Evolutionary conservation across 2,797 vertebrate genomes (phyloP).

Genomic region (Danio choprae): DNA sequence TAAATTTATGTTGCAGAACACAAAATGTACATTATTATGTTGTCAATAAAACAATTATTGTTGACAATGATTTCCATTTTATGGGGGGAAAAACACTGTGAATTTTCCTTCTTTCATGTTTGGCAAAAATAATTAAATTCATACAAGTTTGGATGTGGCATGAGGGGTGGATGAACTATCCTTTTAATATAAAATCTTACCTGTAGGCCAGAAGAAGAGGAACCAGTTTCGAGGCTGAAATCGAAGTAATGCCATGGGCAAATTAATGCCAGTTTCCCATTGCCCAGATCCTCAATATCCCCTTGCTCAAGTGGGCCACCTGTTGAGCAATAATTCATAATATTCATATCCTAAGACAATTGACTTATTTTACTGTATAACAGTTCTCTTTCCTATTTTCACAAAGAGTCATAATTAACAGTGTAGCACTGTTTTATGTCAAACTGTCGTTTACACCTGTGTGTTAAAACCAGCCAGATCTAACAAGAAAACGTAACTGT

Average conservation of each 20-base stretch:
- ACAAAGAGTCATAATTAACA: background rate
- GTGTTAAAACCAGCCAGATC: background rate
- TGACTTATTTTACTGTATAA: background rate
- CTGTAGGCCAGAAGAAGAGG: slow-evolving; percentile 72
- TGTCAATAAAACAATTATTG: too few relatives aligned
- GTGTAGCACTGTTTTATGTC: background rate
- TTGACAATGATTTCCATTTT: too few relatives aligned
- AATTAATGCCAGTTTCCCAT: slow-evolving; percentile 69
- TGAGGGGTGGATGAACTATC: background rate
- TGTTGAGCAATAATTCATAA: slow-evolving; percentile 33
- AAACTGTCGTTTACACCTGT: background rate
- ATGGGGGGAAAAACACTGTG: too few relatives aligned
- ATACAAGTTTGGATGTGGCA: too few relatives aligned
- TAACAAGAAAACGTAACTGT: too few relatives aligned
- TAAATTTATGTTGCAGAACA: background rate
- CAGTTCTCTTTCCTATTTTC: background rate
- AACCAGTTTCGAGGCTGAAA: slow-evolving; percentile 71
- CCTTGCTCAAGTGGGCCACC: slow-evolving; percentile 75
- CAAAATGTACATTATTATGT: background rate
- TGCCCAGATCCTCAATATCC: slow-evolving; percentile 73
- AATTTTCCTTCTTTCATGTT: background rate
- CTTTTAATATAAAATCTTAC: slow-evolving; percentile 48
- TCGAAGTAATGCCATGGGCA: slow-evolving; percentile 77
- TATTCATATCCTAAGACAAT: background rate
- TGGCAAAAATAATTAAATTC: background rate